Conservation (phyloP, 1,140 invertebrate species). For the Palaemon carinicauda region DNA sequence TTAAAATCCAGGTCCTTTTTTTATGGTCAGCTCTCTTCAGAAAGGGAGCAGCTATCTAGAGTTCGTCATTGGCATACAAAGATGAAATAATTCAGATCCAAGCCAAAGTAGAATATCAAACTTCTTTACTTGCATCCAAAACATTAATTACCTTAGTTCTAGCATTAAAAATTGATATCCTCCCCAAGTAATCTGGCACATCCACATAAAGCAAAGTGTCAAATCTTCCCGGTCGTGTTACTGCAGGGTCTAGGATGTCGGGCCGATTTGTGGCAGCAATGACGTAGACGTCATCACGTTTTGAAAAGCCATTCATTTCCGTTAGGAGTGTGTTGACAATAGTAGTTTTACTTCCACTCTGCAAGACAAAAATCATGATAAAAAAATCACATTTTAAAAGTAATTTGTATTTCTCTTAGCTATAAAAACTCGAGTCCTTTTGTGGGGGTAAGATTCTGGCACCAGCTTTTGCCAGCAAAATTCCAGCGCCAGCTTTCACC, state of each 20-base stretch:
- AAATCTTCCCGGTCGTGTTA: conserved; percentile 91
- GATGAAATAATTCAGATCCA: background rate
- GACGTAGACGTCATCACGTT: conserved; percentile 83
- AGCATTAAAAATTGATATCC: conserved; percentile 88
- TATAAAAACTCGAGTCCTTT: too few relatives aligned
- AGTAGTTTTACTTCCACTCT: conserved; percentile 67
- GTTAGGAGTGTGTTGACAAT: conserved; percentile 97
- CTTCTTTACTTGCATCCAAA: too few relatives aligned
- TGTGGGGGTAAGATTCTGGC: too few relatives aligned
- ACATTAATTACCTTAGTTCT: conserved; percentile 76
- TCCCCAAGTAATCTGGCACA: conserved; percentile 80
- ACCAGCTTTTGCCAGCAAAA: background rate
- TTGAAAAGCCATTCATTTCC: conserved; percentile 98
- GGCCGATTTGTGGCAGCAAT: conserved; percentile 96
- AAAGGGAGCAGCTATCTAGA: too few relatives aligned
- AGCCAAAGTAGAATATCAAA: background rate
- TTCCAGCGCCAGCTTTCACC: too few relatives aligned
- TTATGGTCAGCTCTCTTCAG: too few relatives aligned
- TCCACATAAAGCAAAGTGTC: conserved; percentile 96
- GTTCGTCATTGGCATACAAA: too few relatives aligned
- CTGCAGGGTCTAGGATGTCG: conserved; percentile 96
- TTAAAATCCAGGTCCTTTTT: too few relatives aligned
- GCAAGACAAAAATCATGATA: background rate
- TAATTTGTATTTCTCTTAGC: too few relatives aligned
- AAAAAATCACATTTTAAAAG: background rate